Conservation (phyloP, 2,888 invertebrate genomes). For the Watsonalla binaria region DNA sequence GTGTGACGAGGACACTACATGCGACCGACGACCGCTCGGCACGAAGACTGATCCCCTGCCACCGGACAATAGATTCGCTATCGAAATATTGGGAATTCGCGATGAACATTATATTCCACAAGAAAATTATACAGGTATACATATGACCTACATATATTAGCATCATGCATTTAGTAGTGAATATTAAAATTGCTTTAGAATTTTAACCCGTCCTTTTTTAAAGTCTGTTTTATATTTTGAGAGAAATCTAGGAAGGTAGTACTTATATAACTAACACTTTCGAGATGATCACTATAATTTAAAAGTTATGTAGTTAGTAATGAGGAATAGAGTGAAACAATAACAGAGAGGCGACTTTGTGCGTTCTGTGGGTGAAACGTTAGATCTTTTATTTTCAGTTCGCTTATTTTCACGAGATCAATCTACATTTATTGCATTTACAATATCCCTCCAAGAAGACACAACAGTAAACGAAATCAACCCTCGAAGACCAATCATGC, state of each 20-base stretch:
- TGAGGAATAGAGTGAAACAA: too few species aligned
- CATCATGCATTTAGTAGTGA: too few species aligned
- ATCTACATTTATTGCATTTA: slow-evolving; percentile 60
- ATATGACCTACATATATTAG: too few species aligned
- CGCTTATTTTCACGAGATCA: slow-evolving; percentile 45
- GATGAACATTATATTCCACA: slow-evolving; percentile 47
- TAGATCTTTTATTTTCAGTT: slow-evolving; percentile 35
- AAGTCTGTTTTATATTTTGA: too few species aligned
- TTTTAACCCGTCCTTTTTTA: too few species aligned
- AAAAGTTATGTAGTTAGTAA: too few species aligned
- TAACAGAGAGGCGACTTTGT: too few species aligned
- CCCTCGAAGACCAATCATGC: slow-evolving; percentile 38
- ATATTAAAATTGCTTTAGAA: too few species aligned
- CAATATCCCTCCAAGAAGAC: slow-evolving; percentile 56
- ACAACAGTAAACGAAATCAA: slow-evolving; percentile 45
- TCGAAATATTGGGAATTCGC: slow-evolving; percentile 53
- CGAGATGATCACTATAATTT: too few species aligned
- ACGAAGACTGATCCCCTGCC: slow-evolving; percentile 51
- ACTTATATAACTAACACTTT: too few species aligned
- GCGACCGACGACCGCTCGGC: slow-evolving; percentile 53
- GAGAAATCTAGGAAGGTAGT: too few species aligned
- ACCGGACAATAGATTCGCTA: slow-evolving; percentile 56
- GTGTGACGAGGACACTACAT: slow-evolving; percentile 31
- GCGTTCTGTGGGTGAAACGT: too few species aligned
- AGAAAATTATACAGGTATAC: slow-evolving; percentile 19